These are phyloP conservation scores for Drosophila baimaii DNA, from an alignment of 1,140 invertebrate species.

Conservation along the genomic window DNA sequence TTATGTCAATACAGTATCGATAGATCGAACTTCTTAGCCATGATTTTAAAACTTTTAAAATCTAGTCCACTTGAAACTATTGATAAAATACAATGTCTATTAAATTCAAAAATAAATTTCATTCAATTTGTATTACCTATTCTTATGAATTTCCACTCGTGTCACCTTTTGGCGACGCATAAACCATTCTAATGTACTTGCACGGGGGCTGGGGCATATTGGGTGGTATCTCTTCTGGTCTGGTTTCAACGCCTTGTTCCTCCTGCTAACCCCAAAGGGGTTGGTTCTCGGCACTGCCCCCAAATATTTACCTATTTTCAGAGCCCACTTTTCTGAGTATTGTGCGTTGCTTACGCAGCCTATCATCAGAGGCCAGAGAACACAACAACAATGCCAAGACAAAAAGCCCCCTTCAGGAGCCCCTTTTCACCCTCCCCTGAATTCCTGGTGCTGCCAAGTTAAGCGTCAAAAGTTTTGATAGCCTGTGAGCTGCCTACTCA, in stretches of 20 bases:
- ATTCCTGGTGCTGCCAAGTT: slow-evolving; percentile 50
- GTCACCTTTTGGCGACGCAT: slow-evolving; percentile 30
- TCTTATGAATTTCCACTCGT: background rate
- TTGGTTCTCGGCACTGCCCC: slow-evolving; percentile 28
- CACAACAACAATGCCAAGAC: slow-evolving; percentile 47
- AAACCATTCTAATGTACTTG: slow-evolving; percentile 43
- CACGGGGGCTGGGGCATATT: background rate
- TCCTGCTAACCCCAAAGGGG: slow-evolving; percentile 46
- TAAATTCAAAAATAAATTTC: background rate
- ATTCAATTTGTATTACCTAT: too few relatives aligned
- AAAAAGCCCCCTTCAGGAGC: slow-evolving; percentile 34
- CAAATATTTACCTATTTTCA: slow-evolving; percentile 39
- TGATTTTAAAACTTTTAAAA: too few relatives aligned
- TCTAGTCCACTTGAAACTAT: background rate
- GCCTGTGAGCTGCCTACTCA: slow-evolving; percentile 75
- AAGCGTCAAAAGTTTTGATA: slow-evolving; percentile 81
- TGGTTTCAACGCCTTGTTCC: slow-evolving; percentile 47
- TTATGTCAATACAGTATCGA: too few relatives aligned
- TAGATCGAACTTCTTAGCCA: too few relatives aligned
- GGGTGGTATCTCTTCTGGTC: slow-evolving; percentile 25
- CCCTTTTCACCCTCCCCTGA: background rate
- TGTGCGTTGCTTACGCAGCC: slow-evolving; percentile 58
- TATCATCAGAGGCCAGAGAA: slow-evolving; percentile 58
- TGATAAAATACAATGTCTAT: background rate
- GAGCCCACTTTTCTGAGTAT: slow-evolving; percentile 29